A percentile compares a stretch with the other conserved stretches of the same genome.
phyloP scores from a whole-genome alignment of 2,888 invertebrate species.

The Orchesellides sinensis region DNA sequence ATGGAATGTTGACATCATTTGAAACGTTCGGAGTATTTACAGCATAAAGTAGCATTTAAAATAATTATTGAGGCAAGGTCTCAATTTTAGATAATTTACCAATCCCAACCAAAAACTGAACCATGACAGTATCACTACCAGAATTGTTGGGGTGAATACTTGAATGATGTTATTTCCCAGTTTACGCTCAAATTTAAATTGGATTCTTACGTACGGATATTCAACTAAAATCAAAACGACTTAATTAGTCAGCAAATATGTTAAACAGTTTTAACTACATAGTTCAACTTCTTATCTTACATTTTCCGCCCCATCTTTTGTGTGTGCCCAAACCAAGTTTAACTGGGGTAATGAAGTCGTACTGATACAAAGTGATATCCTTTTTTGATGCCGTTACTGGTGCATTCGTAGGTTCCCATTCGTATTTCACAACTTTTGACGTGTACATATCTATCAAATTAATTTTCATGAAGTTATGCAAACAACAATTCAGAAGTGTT shows the following conservation, averaged over 20 bases:
- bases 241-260: too few species aligned
- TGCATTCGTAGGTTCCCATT: constrained; percentile 15
- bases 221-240: background rate
- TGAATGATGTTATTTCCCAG: constrained; percentile 91
- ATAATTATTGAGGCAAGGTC: background rate
- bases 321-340: background rate
- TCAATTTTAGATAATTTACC: constrained; percentile 39
- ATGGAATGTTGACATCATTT: background rate
- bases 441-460: constrained; percentile 3
- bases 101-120: constrained; percentile 92
- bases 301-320: constrained; percentile 56
- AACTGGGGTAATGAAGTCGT: constrained; percentile 46
- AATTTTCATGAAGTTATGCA: background rate
- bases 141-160: constrained; percentile 89
- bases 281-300: too few species aligned
- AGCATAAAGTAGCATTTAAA: background rate
- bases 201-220: constrained; percentile 86
- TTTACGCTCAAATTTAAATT: constrained; percentile 89
- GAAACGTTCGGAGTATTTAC: too few species aligned
- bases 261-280: too few species aligned
- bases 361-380: constrained; percentile 58
- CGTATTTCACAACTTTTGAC: constrained; percentile 6
- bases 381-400: constrained; percentile 1
- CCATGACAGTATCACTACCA: constrained; percentile 91
- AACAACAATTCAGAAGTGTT: background rate